Percentiles rank a stretch among this genome's conserved stretches.
Conservation (phyloP, 1,140 invertebrate genomes). For the Zaprionus ornatus region DNA sequence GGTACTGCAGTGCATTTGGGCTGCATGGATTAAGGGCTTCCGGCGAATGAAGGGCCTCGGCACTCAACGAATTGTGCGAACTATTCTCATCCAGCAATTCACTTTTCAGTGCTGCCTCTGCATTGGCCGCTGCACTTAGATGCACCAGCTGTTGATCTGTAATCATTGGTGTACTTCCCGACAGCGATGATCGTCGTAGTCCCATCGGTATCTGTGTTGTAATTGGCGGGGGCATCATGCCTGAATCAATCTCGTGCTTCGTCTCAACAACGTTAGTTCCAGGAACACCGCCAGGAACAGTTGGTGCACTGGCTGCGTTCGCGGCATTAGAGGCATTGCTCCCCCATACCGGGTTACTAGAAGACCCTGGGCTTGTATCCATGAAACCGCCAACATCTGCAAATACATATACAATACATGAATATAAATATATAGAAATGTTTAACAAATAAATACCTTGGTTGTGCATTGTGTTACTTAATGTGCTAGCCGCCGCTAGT, state of each 20-base stretch:
- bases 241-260: constrained; percentile 84
- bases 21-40: constrained; percentile 64
- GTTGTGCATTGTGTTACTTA: constrained; percentile 73
- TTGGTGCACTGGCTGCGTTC: not conserved
- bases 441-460: constrained; percentile 83
- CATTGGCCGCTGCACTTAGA: constrained; percentile 66
- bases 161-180: constrained; percentile 69
- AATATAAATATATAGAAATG: constrained; percentile 33
- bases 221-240: constrained; percentile 87
- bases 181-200: constrained; percentile 85
- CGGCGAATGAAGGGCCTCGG: constrained; percentile 53
- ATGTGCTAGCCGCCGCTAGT: constrained; percentile 78
- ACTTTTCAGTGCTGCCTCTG: constrained; percentile 87
- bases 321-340: not conserved
- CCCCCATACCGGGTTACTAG: not conserved
- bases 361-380: constrained; percentile 58
- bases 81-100: constrained; percentile 89
- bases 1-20: constrained; percentile 65
- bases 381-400: constrained; percentile 73
- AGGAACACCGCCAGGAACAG: not conserved
- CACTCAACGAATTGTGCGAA: constrained; percentile 85
- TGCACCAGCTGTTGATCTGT: constrained; percentile 78
- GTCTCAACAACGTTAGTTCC: constrained; percentile 64
- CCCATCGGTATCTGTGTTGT: constrained; percentile 85
- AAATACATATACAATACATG: constrained; percentile 72